Evolutionary conservation across 2,113 vertebrate species (phyloP).

Genomic region (Sminthopsis crassicaudata): DNA sequence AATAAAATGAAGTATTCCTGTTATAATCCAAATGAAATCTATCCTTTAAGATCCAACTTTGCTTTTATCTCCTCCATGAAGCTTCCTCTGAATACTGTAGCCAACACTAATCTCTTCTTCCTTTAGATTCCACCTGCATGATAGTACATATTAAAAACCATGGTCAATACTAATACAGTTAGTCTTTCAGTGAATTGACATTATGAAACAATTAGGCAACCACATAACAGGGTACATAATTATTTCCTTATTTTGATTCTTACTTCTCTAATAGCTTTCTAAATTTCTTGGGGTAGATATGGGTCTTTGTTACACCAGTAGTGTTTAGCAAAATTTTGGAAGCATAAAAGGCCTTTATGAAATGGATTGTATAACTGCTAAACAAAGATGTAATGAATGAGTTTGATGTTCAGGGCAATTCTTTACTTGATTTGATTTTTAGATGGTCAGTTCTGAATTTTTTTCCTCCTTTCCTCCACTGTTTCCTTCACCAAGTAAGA

Average conservation of each 20-base stretch:
- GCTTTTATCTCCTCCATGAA: not conserved
- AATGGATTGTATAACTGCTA: not conserved
- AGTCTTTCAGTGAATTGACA: not conserved
- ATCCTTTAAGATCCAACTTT: not conserved
- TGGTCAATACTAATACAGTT: not conserved
- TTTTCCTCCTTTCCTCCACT: not conserved
- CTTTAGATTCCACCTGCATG: not conserved
- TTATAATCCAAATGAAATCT: not conserved
- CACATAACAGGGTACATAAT: not conserved
- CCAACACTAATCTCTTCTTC: not conserved
- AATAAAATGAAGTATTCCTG: not conserved
- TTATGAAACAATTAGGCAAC: not conserved
- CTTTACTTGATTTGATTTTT: not conserved
- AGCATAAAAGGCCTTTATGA: not conserved
- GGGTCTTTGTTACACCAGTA: not conserved
- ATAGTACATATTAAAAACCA: not conserved
- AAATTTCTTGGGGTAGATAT: not conserved
- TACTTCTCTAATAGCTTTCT: not conserved
- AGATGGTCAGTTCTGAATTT: not conserved
- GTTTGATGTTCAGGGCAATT: not conserved
- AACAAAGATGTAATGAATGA: not conserved
- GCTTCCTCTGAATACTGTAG: not conserved
- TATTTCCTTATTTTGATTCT: not conserved
- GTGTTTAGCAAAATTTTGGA: not conserved
- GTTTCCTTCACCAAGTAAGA: not conserved